phyloP scores from a whole-genome alignment of 2,797 vertebrate species.

The Pseudotriccus pelzelni region DNA sequence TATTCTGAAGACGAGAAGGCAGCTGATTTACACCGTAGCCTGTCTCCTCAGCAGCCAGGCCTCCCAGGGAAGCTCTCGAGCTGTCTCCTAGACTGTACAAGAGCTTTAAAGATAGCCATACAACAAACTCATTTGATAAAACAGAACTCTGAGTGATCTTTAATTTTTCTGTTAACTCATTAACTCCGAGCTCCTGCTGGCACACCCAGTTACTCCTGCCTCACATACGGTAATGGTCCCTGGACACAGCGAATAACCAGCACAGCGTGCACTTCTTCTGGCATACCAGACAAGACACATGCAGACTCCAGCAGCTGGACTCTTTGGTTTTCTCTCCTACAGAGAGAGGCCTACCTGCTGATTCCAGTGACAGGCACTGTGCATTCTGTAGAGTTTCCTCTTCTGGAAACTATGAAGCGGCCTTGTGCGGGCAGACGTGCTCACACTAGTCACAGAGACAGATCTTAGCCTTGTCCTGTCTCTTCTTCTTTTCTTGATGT shows the following conservation, averaged over 20 bases:
- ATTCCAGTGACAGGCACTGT: slow-evolving; percentile 52
- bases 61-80: neutral
- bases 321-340: neutral
- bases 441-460: slow-evolving; percentile 69
- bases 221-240: neutral
- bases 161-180: neutral
- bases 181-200: neutral
- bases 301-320: neutral
- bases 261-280: neutral
- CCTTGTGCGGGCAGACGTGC: slow-evolving; percentile 86
- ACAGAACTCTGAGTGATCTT: neutral
- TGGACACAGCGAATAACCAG: neutral
- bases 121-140: neutral
- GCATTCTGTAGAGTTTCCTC: slow-evolving; percentile 84
- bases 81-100: neutral
- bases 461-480: slow-evolving; percentile 72
- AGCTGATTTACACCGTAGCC: slow-evolving; percentile 4
- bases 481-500: slow-evolving; percentile 81
- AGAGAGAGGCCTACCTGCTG: slow-evolving; percentile 70
- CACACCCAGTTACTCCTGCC: neutral
- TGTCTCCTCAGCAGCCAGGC: neutral
- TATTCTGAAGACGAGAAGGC: slow-evolving; percentile 9
- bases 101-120: neutral
- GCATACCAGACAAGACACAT: neutral
- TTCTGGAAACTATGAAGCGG: slow-evolving; percentile 87